Percentiles rank a stretch among this genome's conserved stretches.
These are phyloP conservation scores for Acromyrmex heyeri DNA, from an alignment of 1,140 invertebrate species.

Conservation along the genomic window DNA sequence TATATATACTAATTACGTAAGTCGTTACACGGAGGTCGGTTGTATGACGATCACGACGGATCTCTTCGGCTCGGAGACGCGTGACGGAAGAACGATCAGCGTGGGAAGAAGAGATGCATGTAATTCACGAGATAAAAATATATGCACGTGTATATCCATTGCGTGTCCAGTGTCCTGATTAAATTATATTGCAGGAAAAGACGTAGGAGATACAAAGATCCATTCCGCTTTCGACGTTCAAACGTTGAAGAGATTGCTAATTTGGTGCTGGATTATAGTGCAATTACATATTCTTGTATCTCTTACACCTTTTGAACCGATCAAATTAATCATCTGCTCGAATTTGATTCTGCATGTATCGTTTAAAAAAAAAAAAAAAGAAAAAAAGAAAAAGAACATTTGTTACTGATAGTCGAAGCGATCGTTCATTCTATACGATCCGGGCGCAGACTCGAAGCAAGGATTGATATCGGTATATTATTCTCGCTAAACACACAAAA, in stretches of 20 bases:
- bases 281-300: neutral
- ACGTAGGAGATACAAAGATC: constrained; percentile 30
- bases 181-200: neutral
- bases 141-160: constrained; percentile 12
- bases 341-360: neutral
- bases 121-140: constrained; percentile 46
- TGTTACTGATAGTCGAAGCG: neutral
- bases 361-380: neutral
- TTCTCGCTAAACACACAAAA: constrained; percentile 26
- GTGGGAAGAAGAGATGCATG: constrained; percentile 32
- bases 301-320: neutral
- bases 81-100: constrained; percentile 48
- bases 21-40: constrained; percentile 37
- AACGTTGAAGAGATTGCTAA: neutral
- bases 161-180: neutral
- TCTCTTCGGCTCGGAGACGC: constrained; percentile 41
- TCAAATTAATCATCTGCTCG: neutral
- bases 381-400: neutral
- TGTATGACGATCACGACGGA: constrained; percentile 14
- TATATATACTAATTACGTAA: constrained; percentile 29
- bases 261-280: neutral
- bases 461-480: neutral
- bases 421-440: constrained; percentile 22
- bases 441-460: constrained; percentile 1
- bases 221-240: neutral